Evolutionary conservation across 1,140 invertebrate genomes (phyloP), one percentile per base, ranked within the genome.

Genomic region (Solenopsis invicta): DNA sequence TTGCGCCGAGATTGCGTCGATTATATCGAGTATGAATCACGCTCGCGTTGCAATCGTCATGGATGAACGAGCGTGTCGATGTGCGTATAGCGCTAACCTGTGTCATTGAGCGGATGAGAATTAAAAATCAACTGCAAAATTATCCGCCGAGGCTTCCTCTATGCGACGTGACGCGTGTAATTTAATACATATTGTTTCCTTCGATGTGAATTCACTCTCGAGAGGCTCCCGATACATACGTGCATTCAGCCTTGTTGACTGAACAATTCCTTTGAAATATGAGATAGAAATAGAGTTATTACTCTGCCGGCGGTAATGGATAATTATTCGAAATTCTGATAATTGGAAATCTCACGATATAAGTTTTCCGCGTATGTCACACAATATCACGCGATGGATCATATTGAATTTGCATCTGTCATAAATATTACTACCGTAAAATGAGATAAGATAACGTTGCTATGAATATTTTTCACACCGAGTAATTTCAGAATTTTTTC

Each of bases 11-110:
- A 90, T 90, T 90, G 74, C 59, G 18, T 41, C 71, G 54, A 59
- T 90, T 84, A 87, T 89, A 89, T 85, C 52, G 18, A 29, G 29
- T 59, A 61, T 29, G 87, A 69, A 89, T 84, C 85, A 89, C 59
- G 77, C 56, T 52, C 84, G 76, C 74, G 56, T 62, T 82, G 69
- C 37, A 74, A 87, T 77, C 74, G 84, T 87, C 76, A 61, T 37
- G 87, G 74, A 86, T 61, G 66, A 80, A 86, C 87, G 56, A 54
- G 59, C 37, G 54, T 76, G 64, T 69, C 54, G 82, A 50, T 85
- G 69, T 56, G 82, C 37, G 75, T 89, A 29, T 29, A 89, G 67
- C 67, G 59, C 85, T 41, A 80, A 66, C 69, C 61, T 45, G 52
- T 67, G 56, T 56, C 16, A 67, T 72, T 88, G 67, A 84, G 78